Base-by-base conservation (phyloP, 2,888 invertebrate species). In the Aromia moschata region DNA sequence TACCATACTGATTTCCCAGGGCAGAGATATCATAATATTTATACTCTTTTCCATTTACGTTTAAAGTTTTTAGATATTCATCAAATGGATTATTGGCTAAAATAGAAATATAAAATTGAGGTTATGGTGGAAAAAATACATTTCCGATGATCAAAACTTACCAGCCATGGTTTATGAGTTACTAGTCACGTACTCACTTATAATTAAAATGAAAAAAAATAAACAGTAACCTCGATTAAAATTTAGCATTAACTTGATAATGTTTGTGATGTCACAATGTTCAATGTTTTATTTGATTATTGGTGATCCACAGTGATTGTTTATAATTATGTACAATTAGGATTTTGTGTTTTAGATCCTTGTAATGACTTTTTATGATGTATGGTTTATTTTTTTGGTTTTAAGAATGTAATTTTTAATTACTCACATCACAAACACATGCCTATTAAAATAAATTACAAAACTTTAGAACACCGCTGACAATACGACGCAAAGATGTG, bases 1-100 rank as follows among this genome's bases (percentile, higher is more conserved):
- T 84, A 96, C 96, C 90, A 85, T 94, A 96, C 82, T 92, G 87
- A 30, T 84, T 79, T 59, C 92, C 91, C 31, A 97, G 84, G 9
- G 84, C 82, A 2, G 86, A 77, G 43, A 97, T 74, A 78, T 96
- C 93, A 79, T 87, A 98, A 78, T 92, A 98, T 58, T 88, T 87
- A 79, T 86, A 94, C 1, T 84, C 81, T 61, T 87, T 85, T 0
- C 87, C 88, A 62, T 83, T 81, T 5, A 90, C 79, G 0, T 81
- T 80, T 5, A 92, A 73, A 0, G 82, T 82, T 75, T 88, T 89
- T 62, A 91, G 73, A 25, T 88, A 79, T 43, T 84, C 79, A 47
- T 82, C 78, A 74, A 85, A 92, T 0, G 92, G 91, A 78, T 92
- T 90, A 67, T 74, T 69, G 33, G 71, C 85, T 85, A 70, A 57